Conservation (phyloP, 2,888 invertebrate species). For the Arctia plantaginis region DNA sequence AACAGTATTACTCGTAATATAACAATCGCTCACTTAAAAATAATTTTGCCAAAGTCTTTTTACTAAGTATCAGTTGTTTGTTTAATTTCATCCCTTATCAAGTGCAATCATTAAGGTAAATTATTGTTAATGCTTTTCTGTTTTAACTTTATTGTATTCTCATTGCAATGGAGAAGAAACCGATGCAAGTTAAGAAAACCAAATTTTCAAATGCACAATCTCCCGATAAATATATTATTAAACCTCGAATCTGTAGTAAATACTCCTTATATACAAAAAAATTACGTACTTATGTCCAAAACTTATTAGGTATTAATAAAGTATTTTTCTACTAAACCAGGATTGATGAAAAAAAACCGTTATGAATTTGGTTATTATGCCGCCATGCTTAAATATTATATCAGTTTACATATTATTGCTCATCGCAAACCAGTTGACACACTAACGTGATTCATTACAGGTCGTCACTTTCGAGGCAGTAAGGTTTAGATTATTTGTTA, state of each 20-base stretch:
- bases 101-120: not conserved
- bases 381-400: not conserved
- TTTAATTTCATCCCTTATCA: not conserved
- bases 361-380: not conserved
- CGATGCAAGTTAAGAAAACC: not conserved
- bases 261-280: not conserved
- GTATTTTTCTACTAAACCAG: constrained; percentile 11
- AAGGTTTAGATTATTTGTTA: constrained; percentile 29
- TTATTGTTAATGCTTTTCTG: not conserved
- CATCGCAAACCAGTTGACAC: not conserved
- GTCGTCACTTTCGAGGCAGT: constrained; percentile 12
- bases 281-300: not conserved
- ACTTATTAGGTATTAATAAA: constrained; percentile 17
- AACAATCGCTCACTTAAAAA: constrained; percentile 19
- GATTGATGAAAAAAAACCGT: not conserved
- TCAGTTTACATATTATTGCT: not conserved
- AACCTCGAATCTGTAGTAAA: not conserved
- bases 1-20: constrained; percentile 53
- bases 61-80: not conserved
- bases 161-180: not conserved
- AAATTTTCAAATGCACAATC: not conserved
- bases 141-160: not conserved
- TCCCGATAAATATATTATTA: not conserved
- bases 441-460: not conserved
- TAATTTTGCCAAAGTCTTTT: constrained; percentile 9